Percentiles rank a stretch among this genome's conserved stretches.
phyloP scores from a whole-genome alignment of 2,797 vertebrate species.

The Babyrousa celebensis region DNA sequence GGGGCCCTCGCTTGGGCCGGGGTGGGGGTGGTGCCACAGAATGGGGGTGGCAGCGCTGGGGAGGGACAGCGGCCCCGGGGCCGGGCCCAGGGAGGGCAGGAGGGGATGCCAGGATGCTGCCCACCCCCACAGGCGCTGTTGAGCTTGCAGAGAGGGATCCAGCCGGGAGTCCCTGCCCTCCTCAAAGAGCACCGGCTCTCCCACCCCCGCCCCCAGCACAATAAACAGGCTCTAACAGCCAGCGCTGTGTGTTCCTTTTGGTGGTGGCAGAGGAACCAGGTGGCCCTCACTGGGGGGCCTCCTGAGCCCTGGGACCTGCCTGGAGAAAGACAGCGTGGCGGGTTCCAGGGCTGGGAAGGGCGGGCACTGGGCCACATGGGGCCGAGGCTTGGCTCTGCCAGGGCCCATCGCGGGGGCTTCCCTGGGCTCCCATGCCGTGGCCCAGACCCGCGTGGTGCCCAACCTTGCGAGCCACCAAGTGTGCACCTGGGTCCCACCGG shows the following conservation, averaged over 20 bases:
- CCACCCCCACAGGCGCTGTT: not conserved
- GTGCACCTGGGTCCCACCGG: too few relatives aligned
- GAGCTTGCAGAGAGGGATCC: not conserved
- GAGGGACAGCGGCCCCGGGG: not conserved
- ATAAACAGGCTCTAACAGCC: not conserved
- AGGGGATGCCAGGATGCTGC: accelerated
- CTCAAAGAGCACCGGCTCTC: not conserved
- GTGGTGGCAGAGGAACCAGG: too few relatives aligned
- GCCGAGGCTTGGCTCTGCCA: too few relatives aligned
- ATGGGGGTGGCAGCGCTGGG: not conserved
- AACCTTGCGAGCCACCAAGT: not conserved
- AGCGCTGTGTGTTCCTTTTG: not conserved
- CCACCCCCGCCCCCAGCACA: not conserved
- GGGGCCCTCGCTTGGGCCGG: not conserved
- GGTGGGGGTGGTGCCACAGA: accelerated
- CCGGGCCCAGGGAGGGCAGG: too few relatives aligned
- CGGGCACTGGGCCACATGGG: too few relatives aligned
- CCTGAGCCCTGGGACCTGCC: too few relatives aligned
- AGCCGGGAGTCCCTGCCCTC: not conserved
- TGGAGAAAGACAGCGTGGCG: accelerated
- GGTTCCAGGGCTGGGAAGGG: not conserved
- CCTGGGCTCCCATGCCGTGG: not conserved
- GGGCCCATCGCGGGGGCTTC: accelerated
- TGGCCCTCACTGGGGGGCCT: accelerated
- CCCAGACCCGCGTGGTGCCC: not conserved